Evolutionary conservation across 2,888 invertebrate genomes (phyloP), one percentile per base, ranked within the genome.

Genomic region (Tromatobia lineatoria): DNA sequence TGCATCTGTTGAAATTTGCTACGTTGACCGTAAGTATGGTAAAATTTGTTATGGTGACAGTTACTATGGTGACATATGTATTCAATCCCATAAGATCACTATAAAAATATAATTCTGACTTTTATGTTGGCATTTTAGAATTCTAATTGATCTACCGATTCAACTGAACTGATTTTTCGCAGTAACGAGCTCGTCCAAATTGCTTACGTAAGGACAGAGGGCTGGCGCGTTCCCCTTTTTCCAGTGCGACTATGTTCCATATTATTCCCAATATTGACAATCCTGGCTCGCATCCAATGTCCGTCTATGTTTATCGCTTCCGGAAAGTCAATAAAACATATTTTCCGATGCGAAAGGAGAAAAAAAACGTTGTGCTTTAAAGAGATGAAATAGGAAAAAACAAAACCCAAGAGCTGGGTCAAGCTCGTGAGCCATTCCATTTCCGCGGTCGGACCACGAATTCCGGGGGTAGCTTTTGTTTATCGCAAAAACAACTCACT

Each of bases 401-500:
- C n/a, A 25, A 8, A 23, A 38, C 38, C 10, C 54, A 45, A 23
- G 42, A 42, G 8, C 15, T 71, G 18, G 79, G 74, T 75, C 75
- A 76, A 76, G 71, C 76, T 80, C 76, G 69, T 47, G 67, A 57
- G 45, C 61, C 25, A 64, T 73, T 64, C 69, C 73, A 78, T 69
- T 79, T 83, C 50, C 64, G 38, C 38, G 38, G 71, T 59, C 42
- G 59, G 70, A 71, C 75, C 79, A 61, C 47, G 61, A 25, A 11
- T 70, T 61, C 42, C 61, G 23, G 13, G 45, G 18, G 50, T 59
- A 20, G 45, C 20, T 69, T 70, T 64, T 47, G 18, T 64, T 38
- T 52, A 61, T 54, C 10, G 34, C 6, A 47, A 47, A 73, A 61
- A 2, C 23, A 47, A 34, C 75, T 10, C 38, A 7, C 38, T 6